Base-by-base conservation (phyloP, 2,888 invertebrate species). In the Sacculina carcini region DNA sequence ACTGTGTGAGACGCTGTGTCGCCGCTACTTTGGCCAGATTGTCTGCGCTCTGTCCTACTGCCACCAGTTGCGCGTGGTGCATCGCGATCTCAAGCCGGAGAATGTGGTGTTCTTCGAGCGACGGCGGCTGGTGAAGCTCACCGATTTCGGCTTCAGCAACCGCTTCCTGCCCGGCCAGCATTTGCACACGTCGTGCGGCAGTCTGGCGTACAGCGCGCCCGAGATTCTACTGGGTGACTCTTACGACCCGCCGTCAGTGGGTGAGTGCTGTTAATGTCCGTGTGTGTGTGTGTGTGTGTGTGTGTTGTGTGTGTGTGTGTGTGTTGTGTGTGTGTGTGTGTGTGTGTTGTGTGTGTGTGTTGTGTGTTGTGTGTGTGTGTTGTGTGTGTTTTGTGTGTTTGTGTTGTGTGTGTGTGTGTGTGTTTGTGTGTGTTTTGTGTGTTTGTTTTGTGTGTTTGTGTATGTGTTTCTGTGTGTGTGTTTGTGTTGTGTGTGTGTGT, bases 21-120 rank as follows among this genome's bases (percentile, higher is more conserved):
- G 55, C 16, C 83, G 84, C 65, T 96, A 96, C 69, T 98, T 96
- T 68, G 76, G 82, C 56, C 73, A 98, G 74, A 96, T 98, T 63
- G 86, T 98, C 55, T 78, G 86, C 61, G 96, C 96, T 59, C 96
- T 98, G 65, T 85, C 89, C 58, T 74, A 94, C 66, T 98, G 98
- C 70, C 98, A 98, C 71, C 80, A 86, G 69, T 73, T 83, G 57
- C 79, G 81, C 64, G 81, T 82, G 26, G 76, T 82, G 16, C 83
- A 83, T 63, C 75, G 98, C 58, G 98, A 98, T 70, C 73, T 98
- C 58, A 98, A 98, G 69, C 98, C 96, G 14, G 98, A 98, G 69
- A 98, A 99, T 72, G 96, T 98, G 54, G 92, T 99, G 48, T 96
- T 96, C 70, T 98, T 98, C 67, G 89, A 94, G 68, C 87, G 90